A percentile compares a stretch with the other conserved stretches of the same genome.
phyloP scores from a whole-genome alignment of 2,113 vertebrate genomes.

The Proteles cristata region DNA sequence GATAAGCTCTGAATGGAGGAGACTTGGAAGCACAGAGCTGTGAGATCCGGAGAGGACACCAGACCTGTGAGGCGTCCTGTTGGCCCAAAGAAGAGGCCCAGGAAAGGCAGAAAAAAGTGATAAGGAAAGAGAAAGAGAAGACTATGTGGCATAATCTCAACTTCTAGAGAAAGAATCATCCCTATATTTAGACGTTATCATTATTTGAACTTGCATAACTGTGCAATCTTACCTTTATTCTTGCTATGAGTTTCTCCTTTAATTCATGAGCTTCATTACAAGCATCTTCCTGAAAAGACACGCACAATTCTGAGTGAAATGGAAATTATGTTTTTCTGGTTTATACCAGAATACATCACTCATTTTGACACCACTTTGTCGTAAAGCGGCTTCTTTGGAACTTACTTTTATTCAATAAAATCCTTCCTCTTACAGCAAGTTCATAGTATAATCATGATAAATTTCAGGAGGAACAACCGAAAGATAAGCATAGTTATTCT shows the following conservation, averaged over 20 bases:
- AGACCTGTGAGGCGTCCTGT: background rate
- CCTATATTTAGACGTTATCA: background rate
- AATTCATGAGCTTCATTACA: slow-evolving; percentile 51
- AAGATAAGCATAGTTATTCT: background rate
- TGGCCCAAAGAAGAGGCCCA: background rate
- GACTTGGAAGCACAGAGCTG: background rate
- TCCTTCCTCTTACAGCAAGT: background rate
- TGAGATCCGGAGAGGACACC: background rate
- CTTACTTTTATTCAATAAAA: background rate
- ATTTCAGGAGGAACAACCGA: background rate
- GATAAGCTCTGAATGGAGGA: background rate
- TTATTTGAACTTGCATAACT: background rate
- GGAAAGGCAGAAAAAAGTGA: background rate
- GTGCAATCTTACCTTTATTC: slow-evolving; percentile 56
- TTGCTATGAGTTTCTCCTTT: slow-evolving; percentile 52
- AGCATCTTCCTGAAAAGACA: slow-evolving; percentile 47
- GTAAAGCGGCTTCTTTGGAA: background rate
- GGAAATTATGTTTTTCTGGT: background rate
- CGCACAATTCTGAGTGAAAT: background rate
- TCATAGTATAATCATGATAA: background rate
- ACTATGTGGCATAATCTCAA: background rate
- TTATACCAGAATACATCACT: background rate
- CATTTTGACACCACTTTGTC: background rate
- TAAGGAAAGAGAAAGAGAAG: background rate
- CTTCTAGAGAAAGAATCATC: background rate